A percentile compares a stretch with the other conserved stretches of the same genome.
phyloP scores from a whole-genome alignment of 2,113 vertebrate genomes.

The Prunella fulvescens region DNA sequence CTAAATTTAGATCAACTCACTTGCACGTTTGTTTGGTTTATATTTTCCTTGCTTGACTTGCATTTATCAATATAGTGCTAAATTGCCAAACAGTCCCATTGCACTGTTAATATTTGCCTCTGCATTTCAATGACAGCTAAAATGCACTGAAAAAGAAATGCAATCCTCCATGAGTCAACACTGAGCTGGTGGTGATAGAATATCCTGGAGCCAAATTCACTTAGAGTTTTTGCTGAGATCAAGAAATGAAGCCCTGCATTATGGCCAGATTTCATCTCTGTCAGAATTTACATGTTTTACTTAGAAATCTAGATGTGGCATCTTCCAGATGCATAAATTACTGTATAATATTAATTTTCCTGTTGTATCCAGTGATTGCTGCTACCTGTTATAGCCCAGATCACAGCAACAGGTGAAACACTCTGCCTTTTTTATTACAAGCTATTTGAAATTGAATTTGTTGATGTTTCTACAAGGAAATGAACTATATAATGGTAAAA shows the following conservation, averaged over 20 bases:
- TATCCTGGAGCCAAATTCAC: background rate
- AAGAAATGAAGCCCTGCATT: background rate
- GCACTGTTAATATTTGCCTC: conserved; percentile 10
- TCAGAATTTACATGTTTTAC: background rate
- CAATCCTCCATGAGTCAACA: background rate
- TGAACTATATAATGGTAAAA: background rate
- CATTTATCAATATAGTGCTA: background rate
- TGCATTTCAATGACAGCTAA: background rate
- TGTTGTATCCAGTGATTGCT: background rate
- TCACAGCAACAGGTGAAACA: background rate
- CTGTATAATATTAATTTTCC: background rate
- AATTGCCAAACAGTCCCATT: background rate
- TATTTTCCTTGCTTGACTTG: conserved; percentile 23
- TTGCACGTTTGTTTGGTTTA: background rate
- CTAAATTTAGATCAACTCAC: background rate
- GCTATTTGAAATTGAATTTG: background rate
- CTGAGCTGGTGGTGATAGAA: background rate
- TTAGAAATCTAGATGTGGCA: background rate
- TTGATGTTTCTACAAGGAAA: background rate
- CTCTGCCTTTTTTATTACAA: background rate
- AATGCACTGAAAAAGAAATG: background rate
- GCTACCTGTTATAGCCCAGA: background rate
- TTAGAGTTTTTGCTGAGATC: background rate
- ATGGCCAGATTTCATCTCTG: background rate
- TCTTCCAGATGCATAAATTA: background rate